Evolutionary conservation across 1,140 invertebrate species (phyloP).

Genomic region (Papilio polytes): DNA sequence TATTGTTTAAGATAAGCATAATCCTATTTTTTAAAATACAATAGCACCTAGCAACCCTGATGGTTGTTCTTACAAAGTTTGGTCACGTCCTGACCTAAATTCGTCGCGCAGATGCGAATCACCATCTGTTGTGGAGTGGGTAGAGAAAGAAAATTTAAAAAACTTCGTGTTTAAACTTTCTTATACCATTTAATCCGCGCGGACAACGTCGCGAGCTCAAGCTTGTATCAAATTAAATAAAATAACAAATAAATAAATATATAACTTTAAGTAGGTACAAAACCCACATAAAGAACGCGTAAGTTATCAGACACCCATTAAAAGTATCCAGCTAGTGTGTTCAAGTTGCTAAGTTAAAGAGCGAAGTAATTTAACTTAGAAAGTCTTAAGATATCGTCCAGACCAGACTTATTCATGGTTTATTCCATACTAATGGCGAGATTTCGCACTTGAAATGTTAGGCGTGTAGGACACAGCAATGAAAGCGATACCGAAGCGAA

Average conservation of each 20-base stretch:
- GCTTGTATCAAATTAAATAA: too few species aligned
- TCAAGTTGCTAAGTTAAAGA: slow-evolving; percentile 14
- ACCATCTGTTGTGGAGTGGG: slow-evolving; percentile 5
- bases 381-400: slow-evolving; percentile 15
- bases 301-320: neutral
- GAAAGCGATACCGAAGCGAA: neutral
- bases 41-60: slow-evolving; percentile 20
- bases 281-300: neutral
- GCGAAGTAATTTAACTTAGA: slow-evolving; percentile 18
- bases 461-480: neutral
- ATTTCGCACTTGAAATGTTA: slow-evolving; percentile 16
- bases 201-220: neutral
- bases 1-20: too few species aligned
- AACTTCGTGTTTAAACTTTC: neutral
- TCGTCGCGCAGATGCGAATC: slow-evolving; percentile 50
- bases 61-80: slow-evolving; percentile 40
- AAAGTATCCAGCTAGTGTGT: slow-evolving; percentile 9
- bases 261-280: neutral
- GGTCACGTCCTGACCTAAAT: slow-evolving; percentile 61
- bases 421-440: slow-evolving; percentile 27
- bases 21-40: neutral
- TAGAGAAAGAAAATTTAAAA: slow-evolving; percentile 5
- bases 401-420: slow-evolving; percentile 12
- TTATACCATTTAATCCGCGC: neutral
- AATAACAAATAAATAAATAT: too few species aligned